Conservation (phyloP, 2,888 invertebrate genomes). For the Acheta domesticus region DNA sequence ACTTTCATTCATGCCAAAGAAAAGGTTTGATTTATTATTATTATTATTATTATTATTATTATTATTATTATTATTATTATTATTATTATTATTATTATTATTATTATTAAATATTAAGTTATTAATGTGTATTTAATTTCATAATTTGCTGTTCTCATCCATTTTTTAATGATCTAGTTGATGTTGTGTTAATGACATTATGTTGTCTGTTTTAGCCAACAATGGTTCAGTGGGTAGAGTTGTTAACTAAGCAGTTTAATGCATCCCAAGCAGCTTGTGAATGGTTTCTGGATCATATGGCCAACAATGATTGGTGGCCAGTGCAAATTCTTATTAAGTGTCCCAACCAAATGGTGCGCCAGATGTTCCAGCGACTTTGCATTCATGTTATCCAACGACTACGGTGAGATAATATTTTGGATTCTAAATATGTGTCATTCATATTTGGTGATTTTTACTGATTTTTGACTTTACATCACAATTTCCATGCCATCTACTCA, state of each 20-base stretch:
- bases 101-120: background rate
- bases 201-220: slow-evolving; percentile 64
- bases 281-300: slow-evolving; percentile 92
- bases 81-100: background rate
- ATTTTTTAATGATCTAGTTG: background rate
- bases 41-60: background rate
- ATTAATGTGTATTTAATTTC: background rate
- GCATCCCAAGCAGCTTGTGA: slow-evolving; percentile 84
- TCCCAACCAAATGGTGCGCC: slow-evolving; percentile 93
- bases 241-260: slow-evolving; percentile 91
- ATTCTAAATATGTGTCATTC: no score
- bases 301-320: slow-evolving; percentile 92
- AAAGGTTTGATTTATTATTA: slow-evolving; percentile 57
- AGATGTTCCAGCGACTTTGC: slow-evolving; percentile 93
- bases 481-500: background rate
- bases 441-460: no score
- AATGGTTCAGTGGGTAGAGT: slow-evolving; percentile 94
- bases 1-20: slow-evolving; percentile 96
- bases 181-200: slow-evolving; percentile 24
- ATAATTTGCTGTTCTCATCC: background rate
- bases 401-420: slow-evolving; percentile 53
- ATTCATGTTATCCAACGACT: slow-evolving; percentile 92
- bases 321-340: slow-evolving; percentile 92
- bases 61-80: slow-evolving; percentile 4
- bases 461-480: no score